Base-by-base conservation (phyloP, 2,888 invertebrate genomes). In the Nomada hirtipes region DNA sequence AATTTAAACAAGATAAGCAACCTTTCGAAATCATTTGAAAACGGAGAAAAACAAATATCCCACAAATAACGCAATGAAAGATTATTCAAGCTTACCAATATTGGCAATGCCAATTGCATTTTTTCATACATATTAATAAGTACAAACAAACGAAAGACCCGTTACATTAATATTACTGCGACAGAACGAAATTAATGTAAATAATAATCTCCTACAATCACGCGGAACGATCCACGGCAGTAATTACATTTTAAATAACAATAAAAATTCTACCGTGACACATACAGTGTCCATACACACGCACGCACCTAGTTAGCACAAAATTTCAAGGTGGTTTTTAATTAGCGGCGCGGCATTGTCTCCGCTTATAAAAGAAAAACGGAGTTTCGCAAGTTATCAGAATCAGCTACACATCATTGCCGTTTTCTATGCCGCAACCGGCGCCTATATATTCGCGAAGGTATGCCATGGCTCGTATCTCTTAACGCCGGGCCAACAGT, bases 251-350 rank as follows among this genome's bases (percentile, higher is more conserved):
- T 44, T 29, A 20, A 44, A 72, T 47, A 70, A 70, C 29, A 53
- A 63, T 77, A 7, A 55, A 60, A 78, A 61, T 60, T 79, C 61
- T 55, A 61, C 20, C 44, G 9, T 0, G 13, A 15, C 47, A 15
- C 42, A 20, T 20, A 52, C 18, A 55, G 15, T 3, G 15, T 47
- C 11, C 47, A 79, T n/a, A 26, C 18, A n/a, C 65, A 60, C 59
- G 60, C 71, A 57, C 9, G 59, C 52, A 53, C 50, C n/a, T 15
- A 50, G 60, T 74, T 71, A 44, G 47, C 60, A 0, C 36, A 67
- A 74, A 75, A 80, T 59, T 70, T 75, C 81, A 82, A 82, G 81
- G 82, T 71, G 55, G 57, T 82, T 80, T 75, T 82, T 61, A 82
- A 82, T 75, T 82, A 82, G 69, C 42, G 47, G 13, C 47, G 15